Percentiles rank a stretch among this genome's conserved stretches.
These are phyloP conservation scores for Agriopis aurantiaria DNA, from an alignment of 2,888 invertebrate genomes.

Conservation along the genomic window DNA sequence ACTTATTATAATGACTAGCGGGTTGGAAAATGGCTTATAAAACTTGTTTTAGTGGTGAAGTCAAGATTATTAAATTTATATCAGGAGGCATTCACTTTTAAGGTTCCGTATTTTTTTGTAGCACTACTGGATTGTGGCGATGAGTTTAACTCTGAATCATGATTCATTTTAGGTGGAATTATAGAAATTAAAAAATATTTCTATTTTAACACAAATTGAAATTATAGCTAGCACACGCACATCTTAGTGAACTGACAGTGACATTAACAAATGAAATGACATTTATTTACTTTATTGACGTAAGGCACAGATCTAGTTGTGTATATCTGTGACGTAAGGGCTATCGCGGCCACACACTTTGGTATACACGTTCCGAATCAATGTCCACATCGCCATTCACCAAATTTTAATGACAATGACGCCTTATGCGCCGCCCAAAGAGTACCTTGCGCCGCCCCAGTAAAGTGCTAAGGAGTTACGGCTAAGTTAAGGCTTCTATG, in stretches of 20 bases:
- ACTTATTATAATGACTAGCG: constrained; percentile 42
- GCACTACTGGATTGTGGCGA: constrained; percentile 8
- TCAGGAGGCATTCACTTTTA: constrained; percentile 19
- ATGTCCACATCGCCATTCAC: no score
- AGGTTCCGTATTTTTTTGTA: background rate
- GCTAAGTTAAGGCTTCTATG: no score
- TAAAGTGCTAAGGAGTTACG: no score
- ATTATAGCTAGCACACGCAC: constrained; percentile 1
- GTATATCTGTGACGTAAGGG: no score
- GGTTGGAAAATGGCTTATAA: constrained; percentile 20
- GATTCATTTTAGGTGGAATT: constrained; percentile 16
- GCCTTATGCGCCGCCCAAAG: no score
- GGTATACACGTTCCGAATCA: no score
- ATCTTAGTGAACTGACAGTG: background rate
- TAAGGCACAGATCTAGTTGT: no score
- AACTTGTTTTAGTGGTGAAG: constrained; percentile 19
- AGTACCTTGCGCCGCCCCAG: no score
- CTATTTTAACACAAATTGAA: constrained; percentile 8
- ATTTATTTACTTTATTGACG: no score
- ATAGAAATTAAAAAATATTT: background rate
- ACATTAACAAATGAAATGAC: no score
- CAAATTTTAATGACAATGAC: no score
- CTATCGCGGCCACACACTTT: no score
- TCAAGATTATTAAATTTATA: constrained; percentile 13
- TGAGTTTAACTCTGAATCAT: constrained; percentile 7